These are phyloP conservation scores for Notothenia rossii DNA, from an alignment of 2,113 vertebrate species.

Conservation along the genomic window DNA sequence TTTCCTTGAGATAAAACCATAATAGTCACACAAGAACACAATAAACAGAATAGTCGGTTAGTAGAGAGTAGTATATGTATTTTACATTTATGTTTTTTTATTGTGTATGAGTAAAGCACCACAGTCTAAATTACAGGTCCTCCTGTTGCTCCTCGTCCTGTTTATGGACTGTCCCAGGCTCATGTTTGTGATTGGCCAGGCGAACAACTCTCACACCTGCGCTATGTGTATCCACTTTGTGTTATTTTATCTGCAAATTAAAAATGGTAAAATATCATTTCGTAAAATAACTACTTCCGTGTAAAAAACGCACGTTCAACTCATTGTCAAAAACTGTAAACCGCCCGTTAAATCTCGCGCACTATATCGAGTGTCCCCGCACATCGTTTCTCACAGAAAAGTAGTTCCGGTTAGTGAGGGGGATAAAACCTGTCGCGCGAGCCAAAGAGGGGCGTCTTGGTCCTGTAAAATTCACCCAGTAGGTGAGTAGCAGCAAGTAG, in stretches of 20 bases:
- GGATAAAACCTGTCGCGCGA: constrained; percentile 60
- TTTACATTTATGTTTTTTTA: too few species aligned
- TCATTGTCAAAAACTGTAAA: background rate
- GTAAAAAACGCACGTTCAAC: background rate
- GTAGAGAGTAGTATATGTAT: too few species aligned
- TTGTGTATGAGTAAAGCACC: background rate
- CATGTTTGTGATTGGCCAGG: constrained; percentile 7
- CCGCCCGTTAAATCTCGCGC: background rate
- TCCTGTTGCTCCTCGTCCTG: background rate
- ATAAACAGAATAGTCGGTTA: background rate
- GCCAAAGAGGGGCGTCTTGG: constrained; percentile 26
- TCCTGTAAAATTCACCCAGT: constrained; percentile 69
- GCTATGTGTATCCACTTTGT: background rate
- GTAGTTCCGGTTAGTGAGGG: constrained; percentile 77
- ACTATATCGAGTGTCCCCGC: constrained; percentile 39
- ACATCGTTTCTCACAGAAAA: constrained; percentile 56
- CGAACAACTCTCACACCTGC: constrained; percentile 22
- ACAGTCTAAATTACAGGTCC: background rate
- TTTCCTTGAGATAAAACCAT: background rate
- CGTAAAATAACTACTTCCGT: background rate
- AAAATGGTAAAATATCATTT: rapidly evolving
- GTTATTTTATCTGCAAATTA: background rate
- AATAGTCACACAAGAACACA: background rate
- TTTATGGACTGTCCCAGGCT: background rate
- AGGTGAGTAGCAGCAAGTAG: constrained; percentile 73